Percentiles rank a stretch among this genome's conserved stretches.
Conservation (phyloP, 2,113 vertebrate genomes). For the Lutjanus erythropterus region DNA sequence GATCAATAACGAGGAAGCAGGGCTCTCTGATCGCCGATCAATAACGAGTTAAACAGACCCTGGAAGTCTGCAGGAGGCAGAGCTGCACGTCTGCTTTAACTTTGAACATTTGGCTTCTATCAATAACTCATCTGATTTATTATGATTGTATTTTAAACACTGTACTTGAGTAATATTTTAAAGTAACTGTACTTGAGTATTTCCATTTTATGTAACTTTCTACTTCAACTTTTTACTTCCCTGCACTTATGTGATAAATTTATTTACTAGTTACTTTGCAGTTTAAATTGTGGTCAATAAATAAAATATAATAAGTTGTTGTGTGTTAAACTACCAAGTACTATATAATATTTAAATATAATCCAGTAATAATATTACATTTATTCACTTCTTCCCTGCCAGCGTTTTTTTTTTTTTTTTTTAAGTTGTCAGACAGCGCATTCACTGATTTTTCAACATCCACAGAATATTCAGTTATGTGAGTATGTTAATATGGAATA, state of each 20-base stretch:
- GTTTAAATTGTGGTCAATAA: too few relatives aligned
- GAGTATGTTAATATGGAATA: too few relatives aligned
- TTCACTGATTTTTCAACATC: too few relatives aligned
- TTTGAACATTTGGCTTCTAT: background rate
- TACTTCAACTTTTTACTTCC: background rate
- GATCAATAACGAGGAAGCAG: slow-evolving; percentile 11
- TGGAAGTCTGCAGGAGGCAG: background rate
- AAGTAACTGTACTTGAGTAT: background rate
- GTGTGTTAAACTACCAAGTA: too few relatives aligned
- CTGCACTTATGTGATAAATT: background rate
- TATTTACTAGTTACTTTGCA: background rate
- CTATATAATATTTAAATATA: too few relatives aligned
- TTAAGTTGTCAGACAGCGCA: too few relatives aligned
- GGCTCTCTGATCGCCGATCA: slow-evolving; percentile 26
- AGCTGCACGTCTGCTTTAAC: background rate
- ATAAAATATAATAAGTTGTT: too few relatives aligned
- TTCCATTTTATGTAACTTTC: too few relatives aligned
- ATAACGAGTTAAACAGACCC: background rate
- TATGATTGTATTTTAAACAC: background rate
- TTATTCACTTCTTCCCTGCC: too few relatives aligned
- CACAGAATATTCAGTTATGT: too few relatives aligned
- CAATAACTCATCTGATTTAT: background rate
- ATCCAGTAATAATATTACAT: too few relatives aligned
- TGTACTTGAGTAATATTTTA: background rate
- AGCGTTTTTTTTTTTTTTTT: too few relatives aligned